Base-by-base conservation (phyloP, 2,113 vertebrate species). In the Gyps fulvus region DNA sequence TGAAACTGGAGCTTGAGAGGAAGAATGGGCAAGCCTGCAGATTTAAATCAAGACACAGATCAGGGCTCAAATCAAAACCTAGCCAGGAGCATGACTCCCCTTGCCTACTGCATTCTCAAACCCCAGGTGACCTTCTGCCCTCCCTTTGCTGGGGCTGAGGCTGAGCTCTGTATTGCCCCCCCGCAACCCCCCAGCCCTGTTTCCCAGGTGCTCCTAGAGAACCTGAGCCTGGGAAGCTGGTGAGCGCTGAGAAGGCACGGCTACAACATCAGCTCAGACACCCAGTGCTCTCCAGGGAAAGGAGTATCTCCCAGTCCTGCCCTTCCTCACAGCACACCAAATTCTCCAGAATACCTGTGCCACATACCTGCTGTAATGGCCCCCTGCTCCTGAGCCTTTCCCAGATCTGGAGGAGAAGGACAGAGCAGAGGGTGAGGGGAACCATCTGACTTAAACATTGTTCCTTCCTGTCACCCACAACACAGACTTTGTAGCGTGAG, bases 401-500 rank as follows among this genome's bases (percentile, higher is more conserved):
- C 45, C 32, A n/a, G 10, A 36, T 19, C 25, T 52, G 38, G 26
- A 90, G 13, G 10, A 10, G 16, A 21, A 62, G 29, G 49, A 52
- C 31, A 49, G 38, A 69, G 72, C 19, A 52, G 22, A 34, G 43
- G 45, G 9, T 20, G 14, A 87, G 26, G 32, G 21, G 20, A 79
- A 70, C 7, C 16, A 47, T 38, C 20, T 16, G 32, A 7, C 16
- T 54, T 26, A 47, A 59, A 19, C 26, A 26, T 16, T 5, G 1
- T 58, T 54, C 79, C 55, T 47, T 29, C 49, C 54, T 43, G 21
- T 36, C 34, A 19, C 42, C 26, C 61, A 7, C 16, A 10, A 25
- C 0, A 3, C 32, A 54, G n/a, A 59, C 7, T 34, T 40, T 21
- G 11, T 4, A 72, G 43, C 0, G 0, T n/a, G 13, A 47, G 15